Conservation (phyloP, 2,888 invertebrate species). For the Caradrina kadenii region DNA sequence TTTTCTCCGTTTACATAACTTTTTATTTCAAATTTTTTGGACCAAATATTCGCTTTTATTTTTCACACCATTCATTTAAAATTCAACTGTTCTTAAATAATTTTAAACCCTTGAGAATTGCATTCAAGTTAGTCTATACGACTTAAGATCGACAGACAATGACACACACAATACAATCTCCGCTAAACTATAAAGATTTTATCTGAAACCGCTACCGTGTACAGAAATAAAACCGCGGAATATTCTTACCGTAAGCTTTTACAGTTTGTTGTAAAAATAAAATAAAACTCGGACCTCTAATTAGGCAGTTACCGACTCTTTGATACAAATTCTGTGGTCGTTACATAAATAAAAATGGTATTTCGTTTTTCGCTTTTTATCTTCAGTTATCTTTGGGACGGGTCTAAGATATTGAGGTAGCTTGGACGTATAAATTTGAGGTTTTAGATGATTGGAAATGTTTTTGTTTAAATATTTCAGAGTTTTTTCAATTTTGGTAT, state of each 20-base stretch:
- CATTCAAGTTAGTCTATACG: constrained; percentile 11
- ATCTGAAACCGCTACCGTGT: constrained; percentile 61
- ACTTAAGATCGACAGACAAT: constrained; percentile 33
- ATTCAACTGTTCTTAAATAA: constrained; percentile 1
- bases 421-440: constrained; percentile 42
- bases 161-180: constrained; percentile 38
- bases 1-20: background rate
- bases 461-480: background rate
- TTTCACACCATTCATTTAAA: constrained; percentile 21
- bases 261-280: constrained; percentile 59
- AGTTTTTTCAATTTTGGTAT: background rate
- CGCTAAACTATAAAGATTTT: constrained; percentile 58
- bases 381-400: constrained; percentile 54
- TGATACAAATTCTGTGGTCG: constrained; percentile 71
- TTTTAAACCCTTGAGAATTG: constrained; percentile 26
- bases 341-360: constrained; percentile 60
- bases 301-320: constrained; percentile 71
- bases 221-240: constrained; percentile 52
- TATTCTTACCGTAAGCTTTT: constrained; percentile 62
- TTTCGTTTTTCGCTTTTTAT: constrained; percentile 30
- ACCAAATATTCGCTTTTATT: background rate
- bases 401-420: constrained; percentile 54
- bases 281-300: constrained; percentile 65
- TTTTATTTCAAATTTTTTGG: background rate
- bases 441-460: constrained; percentile 35